A percentile compares a stretch with the other conserved stretches of the same genome.
phyloP scores from a whole-genome alignment of 2,113 vertebrate species.

The Hydropotes inermis region DNA sequence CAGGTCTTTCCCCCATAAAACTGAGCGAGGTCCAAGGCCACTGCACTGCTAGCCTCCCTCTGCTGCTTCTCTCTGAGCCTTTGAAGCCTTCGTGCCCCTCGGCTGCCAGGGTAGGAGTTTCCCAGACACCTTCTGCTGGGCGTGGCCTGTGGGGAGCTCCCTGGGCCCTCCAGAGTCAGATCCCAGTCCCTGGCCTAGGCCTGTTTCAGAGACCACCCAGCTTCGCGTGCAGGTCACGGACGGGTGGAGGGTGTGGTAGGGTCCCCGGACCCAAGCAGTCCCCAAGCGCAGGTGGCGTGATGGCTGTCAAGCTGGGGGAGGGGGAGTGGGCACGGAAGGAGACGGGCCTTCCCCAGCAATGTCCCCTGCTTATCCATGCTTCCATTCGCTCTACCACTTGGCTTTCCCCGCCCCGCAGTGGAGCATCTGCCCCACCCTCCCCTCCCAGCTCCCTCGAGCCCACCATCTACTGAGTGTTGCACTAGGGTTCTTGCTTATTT shows the following conservation, averaged over 20 bases:
- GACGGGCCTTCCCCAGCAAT: not conserved
- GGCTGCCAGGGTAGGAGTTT: not conserved
- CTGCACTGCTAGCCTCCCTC: slow-evolving; percentile 48
- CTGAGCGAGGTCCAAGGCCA: slow-evolving; percentile 58
- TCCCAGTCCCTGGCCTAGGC: not conserved
- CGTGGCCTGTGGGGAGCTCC: not conserved
- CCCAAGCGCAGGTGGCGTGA: not conserved
- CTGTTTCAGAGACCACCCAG: not conserved
- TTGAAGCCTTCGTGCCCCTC: not conserved
- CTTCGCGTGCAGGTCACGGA: slow-evolving; percentile 26
- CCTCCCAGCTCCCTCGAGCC: not conserved
- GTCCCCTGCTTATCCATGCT: not conserved
- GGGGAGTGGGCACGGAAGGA: not conserved
- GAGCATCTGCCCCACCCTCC: not conserved
- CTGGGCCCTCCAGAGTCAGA: not conserved
- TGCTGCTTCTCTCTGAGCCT: slow-evolving; percentile 64
- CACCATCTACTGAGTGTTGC: slow-evolving; percentile 40
- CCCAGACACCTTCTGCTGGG: not conserved
- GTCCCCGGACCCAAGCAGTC: not conserved
- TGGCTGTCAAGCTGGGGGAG: not conserved
- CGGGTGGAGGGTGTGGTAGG: not conserved
- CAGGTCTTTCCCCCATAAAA: slow-evolving; percentile 67
- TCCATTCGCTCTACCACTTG: not conserved
- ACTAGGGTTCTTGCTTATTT: slow-evolving; percentile 66
- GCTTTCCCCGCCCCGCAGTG: not conserved